Conservation (phyloP, 2,888 invertebrate species). For the Volucella zonaria region DNA sequence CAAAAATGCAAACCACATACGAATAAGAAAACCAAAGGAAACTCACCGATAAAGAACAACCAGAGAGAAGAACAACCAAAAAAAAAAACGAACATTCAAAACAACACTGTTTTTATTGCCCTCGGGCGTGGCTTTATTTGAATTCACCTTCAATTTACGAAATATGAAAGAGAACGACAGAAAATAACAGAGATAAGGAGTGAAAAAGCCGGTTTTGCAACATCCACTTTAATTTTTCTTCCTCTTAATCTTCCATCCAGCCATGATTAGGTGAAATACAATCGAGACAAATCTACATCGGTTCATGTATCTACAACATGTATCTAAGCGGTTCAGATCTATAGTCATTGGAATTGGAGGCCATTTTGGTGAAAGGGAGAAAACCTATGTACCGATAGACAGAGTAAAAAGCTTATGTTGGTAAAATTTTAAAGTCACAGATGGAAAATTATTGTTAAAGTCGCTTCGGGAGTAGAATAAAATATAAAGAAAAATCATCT, state of each 20-base stretch:
- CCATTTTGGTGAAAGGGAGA: constrained; percentile 70
- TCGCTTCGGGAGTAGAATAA: constrained; percentile 49
- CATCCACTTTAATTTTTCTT: constrained; percentile 28
- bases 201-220: constrained; percentile 61
- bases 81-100: constrained; percentile 12
- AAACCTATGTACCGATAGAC: not conserved
- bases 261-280: constrained; percentile 49
- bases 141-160: not conserved
- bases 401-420: constrained; percentile 24
- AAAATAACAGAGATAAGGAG: constrained; percentile 21
- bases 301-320: not conserved
- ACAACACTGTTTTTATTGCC: constrained; percentile 33
- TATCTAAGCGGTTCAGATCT: not conserved
- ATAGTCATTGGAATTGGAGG: not conserved
- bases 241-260: constrained; percentile 48
- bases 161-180: not conserved
- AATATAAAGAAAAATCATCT: constrained; percentile 36
- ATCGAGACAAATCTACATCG: constrained; percentile 32
- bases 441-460: constrained; percentile 62
- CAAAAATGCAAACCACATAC: constrained; percentile 25
- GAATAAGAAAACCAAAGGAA: constrained; percentile 31
- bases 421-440: constrained; percentile 62
- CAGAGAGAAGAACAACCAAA: constrained; percentile 37
- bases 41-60: constrained; percentile 20
- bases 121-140: constrained; percentile 55